These are phyloP conservation scores for Menidia menidia DNA, from an alignment of 2,797 vertebrate species.

Conservation along the genomic window DNA sequence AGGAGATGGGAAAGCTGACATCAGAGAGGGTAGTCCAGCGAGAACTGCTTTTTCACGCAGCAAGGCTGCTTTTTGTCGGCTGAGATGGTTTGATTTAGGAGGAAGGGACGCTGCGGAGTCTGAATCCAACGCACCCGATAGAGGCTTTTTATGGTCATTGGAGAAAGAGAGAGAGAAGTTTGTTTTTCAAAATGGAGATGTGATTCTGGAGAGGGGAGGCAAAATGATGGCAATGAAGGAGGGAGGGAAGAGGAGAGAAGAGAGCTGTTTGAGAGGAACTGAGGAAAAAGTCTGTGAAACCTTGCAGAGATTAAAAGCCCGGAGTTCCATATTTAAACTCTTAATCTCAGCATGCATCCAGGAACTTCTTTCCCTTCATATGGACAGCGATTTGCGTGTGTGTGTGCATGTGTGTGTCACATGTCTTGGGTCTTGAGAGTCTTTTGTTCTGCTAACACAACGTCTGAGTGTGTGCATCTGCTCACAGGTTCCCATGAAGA, in stretches of 20 bases:
- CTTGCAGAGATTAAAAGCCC: slow-evolving; percentile 64
- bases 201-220: slow-evolving; percentile 27
- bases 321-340: slow-evolving; percentile 52
- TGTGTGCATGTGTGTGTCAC: no score
- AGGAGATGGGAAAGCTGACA: slow-evolving; percentile 33
- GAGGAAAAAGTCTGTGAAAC: slow-evolving; percentile 34
- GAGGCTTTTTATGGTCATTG: slow-evolving; percentile 47
- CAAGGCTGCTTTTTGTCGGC: slow-evolving; percentile 43
- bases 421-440: not conserved
- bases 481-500: slow-evolving; percentile 78
- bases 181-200: slow-evolving; percentile 38
- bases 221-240: slow-evolving; percentile 37
- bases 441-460: not conserved
- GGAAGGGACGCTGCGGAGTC: slow-evolving; percentile 41
- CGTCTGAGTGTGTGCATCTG: slow-evolving; percentile 15
- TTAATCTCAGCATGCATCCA: slow-evolving; percentile 47
- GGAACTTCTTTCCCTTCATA: slow-evolving; percentile 11
- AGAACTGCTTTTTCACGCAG: slow-evolving; percentile 38
- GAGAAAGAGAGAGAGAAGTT: slow-evolving; percentile 22
- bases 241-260: slow-evolving; percentile 16
- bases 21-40: slow-evolving; percentile 27
- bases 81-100: slow-evolving; percentile 37
- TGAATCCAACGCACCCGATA: slow-evolving; percentile 55
- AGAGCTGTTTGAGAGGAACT: slow-evolving; percentile 38
- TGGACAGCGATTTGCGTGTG: slow-evolving; percentile 5